Base-by-base conservation (phyloP, 2,113 vertebrate genomes). In the Chrysemys picta region DNA sequence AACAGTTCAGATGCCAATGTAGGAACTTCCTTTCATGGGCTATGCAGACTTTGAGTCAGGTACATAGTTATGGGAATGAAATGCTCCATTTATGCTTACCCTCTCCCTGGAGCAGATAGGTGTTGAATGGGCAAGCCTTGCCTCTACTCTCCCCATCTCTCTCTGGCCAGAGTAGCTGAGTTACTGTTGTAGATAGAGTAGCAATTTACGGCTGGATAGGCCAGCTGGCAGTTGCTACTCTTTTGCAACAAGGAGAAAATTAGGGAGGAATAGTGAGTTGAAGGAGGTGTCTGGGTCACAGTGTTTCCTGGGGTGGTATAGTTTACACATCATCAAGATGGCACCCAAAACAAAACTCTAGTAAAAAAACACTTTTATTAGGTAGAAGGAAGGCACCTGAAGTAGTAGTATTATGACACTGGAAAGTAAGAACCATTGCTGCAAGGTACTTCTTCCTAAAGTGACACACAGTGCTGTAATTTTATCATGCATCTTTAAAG, bases 361-460 rank as follows among this genome's bases (percentile, higher is more conserved):
- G 72, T 72, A 42, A 72, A 72, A 72, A 45, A 45, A 45, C 42
- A 45, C 42, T 27, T 45, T 76, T 42, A 76, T 25, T 25, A 24
- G 72, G 38, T 24, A 25, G 72, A 76, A 45, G 24, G 5, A 25
- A 86, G n/a, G 84, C 8, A 9, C 6, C 24, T 49, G 31, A 76
- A 0, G 1, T 57, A 82, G 1, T 16, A 10, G 27, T 50, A 42
- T 42, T 56, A 17, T n/a, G 87, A 31, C 35, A 87, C 9, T 78
- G 72, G 81, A 91, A 94, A 85, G 53, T 45, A 50, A 54, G 27
- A 83, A 88, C 78, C n/a, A 25, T 50, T 54, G 12, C 85, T 90
- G 59, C 38, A 54, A 78, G 47, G 31, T 83, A 57, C 17, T 35
- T 45, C 56, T 47, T 93, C 89, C 89, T 9, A 13, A 59, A 59